Percentiles rank a stretch among this genome's conserved stretches.
Conservation (phyloP, 2,113 vertebrate species). For the rabbit (Oryctolagus cuniculus) region DNA sequence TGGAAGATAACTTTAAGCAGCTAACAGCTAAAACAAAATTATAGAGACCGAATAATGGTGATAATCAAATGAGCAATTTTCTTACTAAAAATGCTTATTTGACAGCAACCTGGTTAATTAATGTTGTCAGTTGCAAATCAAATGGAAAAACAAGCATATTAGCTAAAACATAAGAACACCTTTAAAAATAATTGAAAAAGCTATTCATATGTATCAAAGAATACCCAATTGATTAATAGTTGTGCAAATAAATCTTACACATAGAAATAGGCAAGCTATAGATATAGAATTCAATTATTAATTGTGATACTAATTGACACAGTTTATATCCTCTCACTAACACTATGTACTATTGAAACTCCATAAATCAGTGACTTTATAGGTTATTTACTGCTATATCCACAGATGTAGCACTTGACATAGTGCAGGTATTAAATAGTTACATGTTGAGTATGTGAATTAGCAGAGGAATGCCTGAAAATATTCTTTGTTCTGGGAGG, state of each 20-base stretch:
- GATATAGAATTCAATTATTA: neutral
- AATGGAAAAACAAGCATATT: conserved; percentile 43
- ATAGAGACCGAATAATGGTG: conserved; percentile 66
- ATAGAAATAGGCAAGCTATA: neutral
- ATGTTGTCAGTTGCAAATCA: conserved; percentile 57
- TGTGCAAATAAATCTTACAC: neutral
- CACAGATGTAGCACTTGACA: neutral
- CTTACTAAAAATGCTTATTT: conserved; percentile 50
- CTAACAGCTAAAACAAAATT: conserved; percentile 72
- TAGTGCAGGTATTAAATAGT: neutral
- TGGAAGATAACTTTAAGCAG: conserved; percentile 61
- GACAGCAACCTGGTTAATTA: conserved; percentile 55
- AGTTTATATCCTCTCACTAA: neutral
- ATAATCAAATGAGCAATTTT: conserved; percentile 74
- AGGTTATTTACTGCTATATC: neutral
- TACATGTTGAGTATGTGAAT: neutral
- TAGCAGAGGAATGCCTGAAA: neutral
- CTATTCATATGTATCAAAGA: neutral
- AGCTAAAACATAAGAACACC: conserved; percentile 18
- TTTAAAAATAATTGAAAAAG: conserved; percentile 45
- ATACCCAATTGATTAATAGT: neutral
- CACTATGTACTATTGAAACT: neutral
- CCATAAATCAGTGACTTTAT: neutral
- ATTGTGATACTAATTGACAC: neutral
- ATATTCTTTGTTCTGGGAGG: neutral